Evolutionary conservation across 1,140 invertebrate species (phyloP), one percentile per base, ranked within the genome.

Genomic region (Caerostris extrusa): DNA sequence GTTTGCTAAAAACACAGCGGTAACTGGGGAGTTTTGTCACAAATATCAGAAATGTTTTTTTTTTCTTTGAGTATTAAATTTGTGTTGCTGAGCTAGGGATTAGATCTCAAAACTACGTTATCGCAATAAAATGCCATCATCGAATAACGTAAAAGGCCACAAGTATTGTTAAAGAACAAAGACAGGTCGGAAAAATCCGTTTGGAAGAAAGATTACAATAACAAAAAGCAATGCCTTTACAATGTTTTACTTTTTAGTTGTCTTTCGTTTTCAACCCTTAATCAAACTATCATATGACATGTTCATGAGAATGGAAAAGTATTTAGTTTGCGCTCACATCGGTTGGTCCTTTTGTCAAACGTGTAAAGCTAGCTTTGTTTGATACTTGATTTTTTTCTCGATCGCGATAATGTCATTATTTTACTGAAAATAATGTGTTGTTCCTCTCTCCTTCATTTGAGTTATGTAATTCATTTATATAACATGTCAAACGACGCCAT

Each of bases 231-330:
- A 87, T 50, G 60, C 60, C 34, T 87, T 87, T 87, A 87, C 85
- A 87, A n/a, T 83, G 85, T 50, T 87, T 87, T 87, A 64, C 60
- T 83, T 87, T 87, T 87, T 87, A 87, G 57, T 50, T 87, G 85
- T 87, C 85, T 7, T 12, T 50, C 64, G n/a, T 61, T 87, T 64
- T 60, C 82, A 56, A 64, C 85, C 57, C 85, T 87, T 87, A 87
- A 87, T 87, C 85, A 87, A 87, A 87, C 85, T 60, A 87, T 87
- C 85, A 57, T 87, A 87, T 87, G 82, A 83, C 82, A 55, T 83
- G 82, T 56, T 61, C 85, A 64, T 50, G 58, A 87, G 64, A 58
- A 87, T 6, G 85, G 85, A 87, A 87, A 87, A 87, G 85, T 87
- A 87, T 87, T 60, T 10, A 3, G 50, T n/a, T n/a, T 34, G 71